These are phyloP conservation scores for Drosophila repleta DNA, from an alignment of 1,140 invertebrate species.

Conservation along the genomic window DNA sequence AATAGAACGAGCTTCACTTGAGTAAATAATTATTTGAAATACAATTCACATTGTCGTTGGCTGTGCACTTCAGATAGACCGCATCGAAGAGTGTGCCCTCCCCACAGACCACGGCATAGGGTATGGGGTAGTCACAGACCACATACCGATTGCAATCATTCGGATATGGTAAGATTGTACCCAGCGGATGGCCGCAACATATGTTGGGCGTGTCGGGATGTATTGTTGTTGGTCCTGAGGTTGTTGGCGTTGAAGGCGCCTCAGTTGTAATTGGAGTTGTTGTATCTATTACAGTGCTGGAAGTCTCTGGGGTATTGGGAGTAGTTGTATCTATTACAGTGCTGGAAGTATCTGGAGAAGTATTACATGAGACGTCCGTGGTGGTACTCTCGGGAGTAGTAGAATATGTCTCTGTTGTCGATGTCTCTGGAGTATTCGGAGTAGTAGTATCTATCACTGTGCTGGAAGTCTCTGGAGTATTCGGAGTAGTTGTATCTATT, in stretches of 20 bases:
- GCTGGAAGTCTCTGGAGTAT: conserved; percentile 6
- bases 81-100: conserved; percentile 34
- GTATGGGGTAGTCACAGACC: conserved; percentile 63
- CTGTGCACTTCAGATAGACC: conserved; percentile 22
- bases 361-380: not conserved
- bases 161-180: conserved; percentile 61
- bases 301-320: conserved; percentile 1
- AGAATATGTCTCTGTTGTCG: not conserved
- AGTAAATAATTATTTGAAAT: not conserved
- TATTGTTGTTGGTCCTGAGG: conserved; percentile 25
- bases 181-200: conserved; percentile 48
- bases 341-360: not conserved
- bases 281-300: conserved; percentile 10
- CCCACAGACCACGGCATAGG: conserved; percentile 37
- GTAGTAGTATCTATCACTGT: conserved; percentile 14
- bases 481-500: conserved; percentile 10
- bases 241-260: conserved; percentile 7
- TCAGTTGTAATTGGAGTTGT: conserved; percentile 3
- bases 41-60: not conserved
- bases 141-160: conserved; percentile 58
- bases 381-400: not conserved
- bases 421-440: not conserved
- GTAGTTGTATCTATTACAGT: conserved; percentile 4
- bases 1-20: not conserved
- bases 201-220: conserved; percentile 52